Percentiles rank a stretch among this genome's conserved stretches.
Evolutionary conservation across 2,113 vertebrate genomes (phyloP).

Genomic region (Rhinogobius similis): DNA sequence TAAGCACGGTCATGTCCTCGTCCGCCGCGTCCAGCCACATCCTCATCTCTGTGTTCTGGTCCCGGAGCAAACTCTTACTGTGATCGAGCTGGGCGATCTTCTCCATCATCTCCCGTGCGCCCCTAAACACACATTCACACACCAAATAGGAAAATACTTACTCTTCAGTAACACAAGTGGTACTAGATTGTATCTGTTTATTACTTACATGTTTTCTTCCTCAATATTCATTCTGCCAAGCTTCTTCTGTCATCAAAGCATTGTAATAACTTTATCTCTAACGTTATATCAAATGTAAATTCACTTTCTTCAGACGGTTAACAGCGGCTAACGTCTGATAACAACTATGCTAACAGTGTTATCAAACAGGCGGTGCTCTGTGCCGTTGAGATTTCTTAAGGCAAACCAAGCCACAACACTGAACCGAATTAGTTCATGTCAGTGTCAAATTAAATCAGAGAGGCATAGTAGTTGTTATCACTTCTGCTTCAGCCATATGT

Average conservation of each 20-base stretch:
- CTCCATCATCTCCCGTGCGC: constrained; percentile 45
- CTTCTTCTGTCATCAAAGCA: neutral
- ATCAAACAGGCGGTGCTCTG: neutral
- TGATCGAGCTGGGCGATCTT: constrained; percentile 54
- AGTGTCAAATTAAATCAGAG: neutral
- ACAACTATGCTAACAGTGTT: too few relatives aligned
- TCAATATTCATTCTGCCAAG: constrained; percentile 25
- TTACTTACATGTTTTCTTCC: constrained; percentile 51
- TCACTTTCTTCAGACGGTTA: neutral
- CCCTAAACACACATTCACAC: constrained; percentile 23
- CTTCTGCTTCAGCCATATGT: neutral
- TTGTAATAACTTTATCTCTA: too few relatives aligned
- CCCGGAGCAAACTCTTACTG: constrained; percentile 39
- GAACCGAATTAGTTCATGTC: too few relatives aligned
- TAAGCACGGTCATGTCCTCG: constrained; percentile 46
- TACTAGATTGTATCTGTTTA: neutral
- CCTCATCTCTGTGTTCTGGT: constrained; percentile 48
- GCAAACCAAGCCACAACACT: too few relatives aligned
- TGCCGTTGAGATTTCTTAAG: too few relatives aligned
- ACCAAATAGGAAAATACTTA: neutral
- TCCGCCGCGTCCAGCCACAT: constrained; percentile 56
- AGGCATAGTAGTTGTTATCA: too few relatives aligned
- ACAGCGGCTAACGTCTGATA: neutral
- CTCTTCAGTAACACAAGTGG: neutral
- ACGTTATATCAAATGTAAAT: neutral